phyloP scores from a whole-genome alignment of 2,888 invertebrate species.

The Hemistola chrysoprasaria region DNA sequence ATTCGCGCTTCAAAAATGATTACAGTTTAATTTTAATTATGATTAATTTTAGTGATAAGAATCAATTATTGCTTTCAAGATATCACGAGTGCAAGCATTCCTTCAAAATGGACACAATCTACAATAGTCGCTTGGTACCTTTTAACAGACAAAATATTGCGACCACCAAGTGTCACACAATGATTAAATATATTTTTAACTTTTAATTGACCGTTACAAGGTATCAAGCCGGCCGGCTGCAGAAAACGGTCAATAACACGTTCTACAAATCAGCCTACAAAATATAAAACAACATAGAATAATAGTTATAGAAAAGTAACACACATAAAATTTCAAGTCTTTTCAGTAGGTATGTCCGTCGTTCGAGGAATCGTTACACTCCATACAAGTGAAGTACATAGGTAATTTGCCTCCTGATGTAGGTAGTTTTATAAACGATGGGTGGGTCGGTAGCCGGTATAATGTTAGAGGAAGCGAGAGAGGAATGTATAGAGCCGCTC shows the following conservation, averaged over 20 bases:
- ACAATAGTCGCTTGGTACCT: slow-evolving; percentile 33
- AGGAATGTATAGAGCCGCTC: slow-evolving; percentile 30
- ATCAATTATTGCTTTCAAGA: too few species aligned
- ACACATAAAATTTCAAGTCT: slow-evolving; percentile 35
- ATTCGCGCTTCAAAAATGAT: too few species aligned
- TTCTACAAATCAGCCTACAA: slow-evolving; percentile 27
- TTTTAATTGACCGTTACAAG: slow-evolving; percentile 16
- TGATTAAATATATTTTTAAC: slow-evolving; percentile 5
- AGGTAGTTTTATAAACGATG: too few species aligned
- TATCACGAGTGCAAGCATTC: too few species aligned
- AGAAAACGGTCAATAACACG: slow-evolving; percentile 26
- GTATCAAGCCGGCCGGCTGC: too few species aligned
- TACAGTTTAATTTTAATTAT: too few species aligned
- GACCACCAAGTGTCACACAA: too few species aligned
- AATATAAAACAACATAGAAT: slow-evolving; percentile 22
- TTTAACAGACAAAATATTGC: slow-evolving; percentile 34
- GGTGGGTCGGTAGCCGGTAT: too few species aligned
- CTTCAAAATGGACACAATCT: slow-evolving; percentile 31
- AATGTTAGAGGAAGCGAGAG: background rate
- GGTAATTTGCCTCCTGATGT: too few species aligned
- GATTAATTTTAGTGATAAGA: too few species aligned
- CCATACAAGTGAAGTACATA: too few species aligned
- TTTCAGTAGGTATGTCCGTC: slow-evolving; percentile 29
- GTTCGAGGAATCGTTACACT: slow-evolving; percentile 28
- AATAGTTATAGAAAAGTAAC: slow-evolving; percentile 30